These are phyloP conservation scores for Arctocebus calabarensis DNA, from an alignment of 2,797 vertebrate species.

Conservation along the genomic window DNA sequence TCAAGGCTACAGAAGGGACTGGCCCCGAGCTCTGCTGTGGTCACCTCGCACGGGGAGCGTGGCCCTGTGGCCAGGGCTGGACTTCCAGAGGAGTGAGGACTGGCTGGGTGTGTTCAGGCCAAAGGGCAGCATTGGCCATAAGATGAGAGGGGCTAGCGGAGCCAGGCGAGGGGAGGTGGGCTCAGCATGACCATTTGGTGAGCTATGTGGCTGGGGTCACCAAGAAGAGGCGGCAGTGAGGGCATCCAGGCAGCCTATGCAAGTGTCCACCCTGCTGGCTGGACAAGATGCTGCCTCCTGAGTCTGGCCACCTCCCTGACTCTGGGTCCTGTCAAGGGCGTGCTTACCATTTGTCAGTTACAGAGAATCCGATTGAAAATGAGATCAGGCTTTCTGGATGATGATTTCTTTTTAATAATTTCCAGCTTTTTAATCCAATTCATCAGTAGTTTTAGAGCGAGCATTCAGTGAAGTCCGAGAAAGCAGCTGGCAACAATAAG, in stretches of 20 bases:
- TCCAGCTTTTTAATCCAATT: slow-evolving; percentile 49
- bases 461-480: not conserved
- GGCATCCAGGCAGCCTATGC: accelerated
- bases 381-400: not conserved
- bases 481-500: not conserved
- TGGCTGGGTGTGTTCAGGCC: not conserved
- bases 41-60: accelerated
- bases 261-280: not conserved
- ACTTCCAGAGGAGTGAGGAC: not conserved
- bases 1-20: not conserved
- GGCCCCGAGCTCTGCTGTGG: not conserved
- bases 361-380: not conserved
- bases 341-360: not conserved
- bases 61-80: not conserved
- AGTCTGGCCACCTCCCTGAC: not conserved
- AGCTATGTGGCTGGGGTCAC: not conserved
- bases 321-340: not conserved
- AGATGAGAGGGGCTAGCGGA: accelerated
- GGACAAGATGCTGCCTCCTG: not conserved
- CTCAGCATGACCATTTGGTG: not conserved
- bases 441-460: accelerated
- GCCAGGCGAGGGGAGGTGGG: not conserved
- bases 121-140: accelerated
- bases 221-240: accelerated
- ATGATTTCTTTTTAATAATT: not conserved